Conservation (phyloP, 1,140 invertebrate species). For the Cyphomyrmex costatus region DNA sequence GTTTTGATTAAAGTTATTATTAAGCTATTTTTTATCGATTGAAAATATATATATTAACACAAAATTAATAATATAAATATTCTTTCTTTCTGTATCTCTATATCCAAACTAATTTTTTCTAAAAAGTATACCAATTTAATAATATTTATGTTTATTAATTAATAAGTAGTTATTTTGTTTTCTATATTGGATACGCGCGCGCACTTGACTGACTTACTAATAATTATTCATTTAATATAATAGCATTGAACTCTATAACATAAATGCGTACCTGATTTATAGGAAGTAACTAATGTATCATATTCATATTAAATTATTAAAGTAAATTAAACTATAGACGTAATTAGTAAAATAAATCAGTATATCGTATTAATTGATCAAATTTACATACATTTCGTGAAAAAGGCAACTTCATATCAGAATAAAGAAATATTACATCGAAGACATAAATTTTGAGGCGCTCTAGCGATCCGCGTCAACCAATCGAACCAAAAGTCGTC, state of each 20-base stretch:
- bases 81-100: too few relatives aligned
- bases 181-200: neutral
- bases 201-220: neutral
- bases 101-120: too few relatives aligned
- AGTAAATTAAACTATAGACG: neutral
- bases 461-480: neutral
- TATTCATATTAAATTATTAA: neutral
- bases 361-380: neutral
- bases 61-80: too few relatives aligned
- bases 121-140: too few relatives aligned
- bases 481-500: too few relatives aligned
- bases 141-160: constrained; percentile 24
- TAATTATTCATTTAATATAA: constrained; percentile 9
- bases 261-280: neutral
- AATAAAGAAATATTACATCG: neutral
- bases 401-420: neutral
- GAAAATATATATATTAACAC: too few relatives aligned
- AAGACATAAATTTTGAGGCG: neutral
- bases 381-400: neutral
- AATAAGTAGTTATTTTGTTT: neutral
- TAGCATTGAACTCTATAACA: neutral
- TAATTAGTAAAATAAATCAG: neutral
- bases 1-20: too few relatives aligned
- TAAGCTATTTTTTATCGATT: too few relatives aligned
- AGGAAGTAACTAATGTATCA: neutral